Evolutionary conservation across 2,888 invertebrate genomes (phyloP).

Genomic region (Mythimna ferrago): DNA sequence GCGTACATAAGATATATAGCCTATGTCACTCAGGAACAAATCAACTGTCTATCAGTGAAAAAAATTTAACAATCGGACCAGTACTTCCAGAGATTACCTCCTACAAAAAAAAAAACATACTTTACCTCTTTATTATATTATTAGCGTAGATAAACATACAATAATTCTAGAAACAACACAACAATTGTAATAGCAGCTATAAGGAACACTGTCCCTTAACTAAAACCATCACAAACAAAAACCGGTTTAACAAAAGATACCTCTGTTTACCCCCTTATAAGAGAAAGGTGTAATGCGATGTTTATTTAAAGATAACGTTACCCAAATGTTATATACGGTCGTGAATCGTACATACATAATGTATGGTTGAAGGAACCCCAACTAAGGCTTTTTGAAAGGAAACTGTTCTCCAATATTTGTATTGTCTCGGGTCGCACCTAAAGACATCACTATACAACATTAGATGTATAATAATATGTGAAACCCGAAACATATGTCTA

Average conservation of each 20-base stretch:
- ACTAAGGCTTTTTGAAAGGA: slow-evolving; percentile 36
- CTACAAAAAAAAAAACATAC: too few species aligned
- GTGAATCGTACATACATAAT: slow-evolving; percentile 61
- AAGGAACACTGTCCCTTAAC: background rate
- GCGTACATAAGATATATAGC: too few species aligned
- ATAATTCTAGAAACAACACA: too few species aligned
- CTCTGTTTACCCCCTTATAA: slow-evolving; percentile 21
- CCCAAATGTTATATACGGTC: slow-evolving; percentile 43
- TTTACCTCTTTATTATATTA: too few species aligned
- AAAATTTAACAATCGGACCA: too few species aligned
- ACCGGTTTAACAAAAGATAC: slow-evolving; percentile 5
- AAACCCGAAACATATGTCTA: too few species aligned
- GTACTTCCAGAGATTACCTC: too few species aligned
- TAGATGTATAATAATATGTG: too few species aligned
- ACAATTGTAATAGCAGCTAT: background rate
- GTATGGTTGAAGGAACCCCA: slow-evolving; percentile 43
- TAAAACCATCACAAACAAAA: slow-evolving; percentile 20
- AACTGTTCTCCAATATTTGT: slow-evolving; percentile 53
- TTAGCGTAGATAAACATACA: too few species aligned
- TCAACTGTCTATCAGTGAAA: too few species aligned
- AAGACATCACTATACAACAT: slow-evolving; percentile 63
- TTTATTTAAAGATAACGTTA: slow-evolving; percentile 54
- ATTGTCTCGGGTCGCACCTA: slow-evolving; percentile 49
- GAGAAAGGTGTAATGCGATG: slow-evolving; percentile 23
- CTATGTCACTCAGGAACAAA: too few species aligned